These are phyloP conservation scores for Umimayanthus chanpuru DNA, from an alignment of 92 coral and sea anemone species.

Conservation along the genomic window DNA sequence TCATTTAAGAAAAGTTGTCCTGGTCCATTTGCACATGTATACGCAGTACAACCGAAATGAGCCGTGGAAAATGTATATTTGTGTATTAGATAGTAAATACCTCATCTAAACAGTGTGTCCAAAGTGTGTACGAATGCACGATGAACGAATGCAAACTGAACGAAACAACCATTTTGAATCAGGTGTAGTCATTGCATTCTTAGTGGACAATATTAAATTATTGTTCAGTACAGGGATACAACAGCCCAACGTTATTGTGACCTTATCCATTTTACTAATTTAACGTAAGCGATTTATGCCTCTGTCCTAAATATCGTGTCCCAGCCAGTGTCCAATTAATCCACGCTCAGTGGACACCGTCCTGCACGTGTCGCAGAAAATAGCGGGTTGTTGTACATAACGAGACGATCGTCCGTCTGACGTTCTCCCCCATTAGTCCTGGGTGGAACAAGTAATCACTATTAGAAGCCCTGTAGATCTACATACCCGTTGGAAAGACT, in stretches of 20 bases:
- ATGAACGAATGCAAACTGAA: too few species aligned
- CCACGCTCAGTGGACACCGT: background rate
- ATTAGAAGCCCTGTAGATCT: background rate
- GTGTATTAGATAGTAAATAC: too few species aligned
- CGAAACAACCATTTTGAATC: too few species aligned
- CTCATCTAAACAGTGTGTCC: too few species aligned
- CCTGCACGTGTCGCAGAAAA: conserved; percentile 30
- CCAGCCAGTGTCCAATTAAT: background rate
- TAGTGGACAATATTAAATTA: too few species aligned
- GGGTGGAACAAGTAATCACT: background rate
- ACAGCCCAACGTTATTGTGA: background rate
- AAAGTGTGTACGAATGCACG: too few species aligned
- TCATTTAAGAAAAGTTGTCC: background rate
- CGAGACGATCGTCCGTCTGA: conserved; percentile 63
- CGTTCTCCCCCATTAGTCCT: conserved; percentile 75
- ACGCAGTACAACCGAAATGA: background rate
- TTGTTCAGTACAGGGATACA: background rate
- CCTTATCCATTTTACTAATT: background rate
- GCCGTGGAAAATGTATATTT: too few species aligned
- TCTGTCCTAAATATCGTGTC: background rate
- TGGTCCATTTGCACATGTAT: background rate
- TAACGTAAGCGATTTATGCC: background rate
- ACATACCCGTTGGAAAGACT: too few species aligned
- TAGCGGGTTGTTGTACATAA: conserved; percentile 84
- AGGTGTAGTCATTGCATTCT: too few species aligned